A percentile compares a stretch with the other conserved stretches of the same genome.
Evolutionary conservation across 2,113 vertebrate species (phyloP).

Genomic region (Gadus macrocephalus): DNA sequence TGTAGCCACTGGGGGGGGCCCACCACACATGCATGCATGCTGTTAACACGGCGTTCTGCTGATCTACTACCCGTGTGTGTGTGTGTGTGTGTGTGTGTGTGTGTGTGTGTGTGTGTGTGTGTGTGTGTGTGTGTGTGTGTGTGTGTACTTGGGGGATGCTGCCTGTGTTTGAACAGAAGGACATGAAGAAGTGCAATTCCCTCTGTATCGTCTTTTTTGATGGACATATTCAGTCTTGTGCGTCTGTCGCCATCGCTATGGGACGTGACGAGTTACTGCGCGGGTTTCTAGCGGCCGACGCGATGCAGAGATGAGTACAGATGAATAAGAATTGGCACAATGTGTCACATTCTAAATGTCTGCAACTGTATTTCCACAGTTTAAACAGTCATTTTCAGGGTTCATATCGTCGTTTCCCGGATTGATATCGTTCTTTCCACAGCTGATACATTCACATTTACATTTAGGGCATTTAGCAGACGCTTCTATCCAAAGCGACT

Average conservation of each 20-base stretch:
- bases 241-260: conserved; percentile 47
- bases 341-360: conserved; percentile 12
- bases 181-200: conserved; percentile 37
- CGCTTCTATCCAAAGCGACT: no score
- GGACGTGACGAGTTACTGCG: conserved; percentile 57
- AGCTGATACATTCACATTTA: no score
- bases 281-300: conserved; percentile 46
- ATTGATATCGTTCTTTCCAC: background rate
- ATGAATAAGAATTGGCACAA: conserved; percentile 48
- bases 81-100: background rate
- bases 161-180: background rate
- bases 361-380: background rate
- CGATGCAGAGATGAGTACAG: conserved; percentile 1
- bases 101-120: background rate
- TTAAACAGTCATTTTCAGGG: background rate
- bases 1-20: no score
- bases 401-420: no score
- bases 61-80: background rate
- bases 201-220: conserved; percentile 50
- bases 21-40: no score
- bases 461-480: no score
- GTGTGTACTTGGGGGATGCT: background rate
- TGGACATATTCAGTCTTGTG: conserved; percentile 57
- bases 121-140: background rate
- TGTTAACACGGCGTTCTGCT: no score